phyloP scores from a whole-genome alignment of 2,888 invertebrate species.

The Lottia gigantea region DNA sequence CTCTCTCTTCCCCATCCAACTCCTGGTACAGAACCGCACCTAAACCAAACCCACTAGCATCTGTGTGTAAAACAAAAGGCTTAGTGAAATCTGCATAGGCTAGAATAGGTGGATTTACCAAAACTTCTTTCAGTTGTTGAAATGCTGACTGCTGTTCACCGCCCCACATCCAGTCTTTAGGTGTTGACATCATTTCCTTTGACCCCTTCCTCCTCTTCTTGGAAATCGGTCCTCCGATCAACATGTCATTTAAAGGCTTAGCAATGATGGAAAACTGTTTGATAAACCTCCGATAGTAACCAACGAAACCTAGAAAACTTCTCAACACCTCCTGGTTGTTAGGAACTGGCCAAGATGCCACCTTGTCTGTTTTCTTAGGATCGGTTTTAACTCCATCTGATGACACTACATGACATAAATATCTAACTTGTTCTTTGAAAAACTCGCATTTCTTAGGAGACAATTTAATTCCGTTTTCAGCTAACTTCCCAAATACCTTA shows the following conservation, averaged over 20 bases:
- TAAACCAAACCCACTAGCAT: constrained; percentile 8
- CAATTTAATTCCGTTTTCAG: too few species aligned
- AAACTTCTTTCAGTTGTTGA: too few species aligned
- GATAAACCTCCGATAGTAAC: too few species aligned
- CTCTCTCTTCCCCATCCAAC: neutral
- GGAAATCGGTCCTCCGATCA: neutral
- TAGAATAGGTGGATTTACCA: neutral
- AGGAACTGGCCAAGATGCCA: constrained; percentile 27
- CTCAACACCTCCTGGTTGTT: neutral
- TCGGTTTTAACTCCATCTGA: constrained; percentile 25
- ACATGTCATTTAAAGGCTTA: too few species aligned
- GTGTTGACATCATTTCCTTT: too few species aligned
- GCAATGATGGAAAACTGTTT: too few species aligned
- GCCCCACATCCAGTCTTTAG: too few species aligned
- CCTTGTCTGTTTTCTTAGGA: constrained; percentile 22
- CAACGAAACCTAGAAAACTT: too few species aligned
- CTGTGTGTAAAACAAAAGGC: neutral
- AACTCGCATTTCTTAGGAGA: too few species aligned
- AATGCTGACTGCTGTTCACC: too few species aligned
- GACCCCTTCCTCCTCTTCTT: constrained; percentile 17
- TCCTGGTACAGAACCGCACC: neutral
- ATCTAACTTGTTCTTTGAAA: constrained; percentile 21
- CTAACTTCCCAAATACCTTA: constrained; percentile 11
- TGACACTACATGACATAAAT: constrained; percentile 28
- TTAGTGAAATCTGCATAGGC: neutral